These are phyloP conservation scores for Corvus hawaiiensis DNA, from an alignment of 2,113 vertebrate genomes.

Conservation along the genomic window DNA sequence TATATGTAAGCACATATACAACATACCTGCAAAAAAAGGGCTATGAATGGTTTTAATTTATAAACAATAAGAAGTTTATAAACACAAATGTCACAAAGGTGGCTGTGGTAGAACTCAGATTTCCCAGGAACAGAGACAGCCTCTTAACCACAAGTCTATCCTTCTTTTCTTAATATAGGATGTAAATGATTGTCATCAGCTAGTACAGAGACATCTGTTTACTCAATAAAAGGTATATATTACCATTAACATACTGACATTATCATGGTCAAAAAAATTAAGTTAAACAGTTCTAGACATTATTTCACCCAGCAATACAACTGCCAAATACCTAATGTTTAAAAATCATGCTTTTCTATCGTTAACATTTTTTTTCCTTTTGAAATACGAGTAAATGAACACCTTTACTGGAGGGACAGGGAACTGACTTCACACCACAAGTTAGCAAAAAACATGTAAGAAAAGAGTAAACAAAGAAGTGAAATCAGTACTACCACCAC, in stretches of 20 bases:
- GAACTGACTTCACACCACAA: neutral
- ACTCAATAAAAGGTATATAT: neutral
- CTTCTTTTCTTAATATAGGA: neutral
- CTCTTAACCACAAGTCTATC: neutral
- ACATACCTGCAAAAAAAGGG: neutral
- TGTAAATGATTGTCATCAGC: neutral
- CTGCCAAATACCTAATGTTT: neutral
- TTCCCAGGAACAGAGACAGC: neutral
- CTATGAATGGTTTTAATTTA: neutral
- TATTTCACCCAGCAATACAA: neutral
- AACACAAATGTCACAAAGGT: neutral
- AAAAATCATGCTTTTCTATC: neutral
- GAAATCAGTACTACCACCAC: neutral
- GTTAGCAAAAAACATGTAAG: neutral
- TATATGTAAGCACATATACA: neutral
- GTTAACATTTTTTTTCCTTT: neutral
- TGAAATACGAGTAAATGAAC: neutral
- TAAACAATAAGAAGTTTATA: neutral
- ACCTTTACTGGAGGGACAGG: neutral
- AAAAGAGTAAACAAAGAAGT: neutral
- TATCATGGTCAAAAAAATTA: neutral
- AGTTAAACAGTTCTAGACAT: neutral
- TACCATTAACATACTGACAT: neutral
- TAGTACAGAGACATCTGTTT: neutral
- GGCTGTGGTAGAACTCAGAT: neutral